Percentiles rank a stretch among this genome's conserved stretches.
Conservation (phyloP, 2,113 vertebrate genomes). For the Corythornis vintsioides region DNA sequence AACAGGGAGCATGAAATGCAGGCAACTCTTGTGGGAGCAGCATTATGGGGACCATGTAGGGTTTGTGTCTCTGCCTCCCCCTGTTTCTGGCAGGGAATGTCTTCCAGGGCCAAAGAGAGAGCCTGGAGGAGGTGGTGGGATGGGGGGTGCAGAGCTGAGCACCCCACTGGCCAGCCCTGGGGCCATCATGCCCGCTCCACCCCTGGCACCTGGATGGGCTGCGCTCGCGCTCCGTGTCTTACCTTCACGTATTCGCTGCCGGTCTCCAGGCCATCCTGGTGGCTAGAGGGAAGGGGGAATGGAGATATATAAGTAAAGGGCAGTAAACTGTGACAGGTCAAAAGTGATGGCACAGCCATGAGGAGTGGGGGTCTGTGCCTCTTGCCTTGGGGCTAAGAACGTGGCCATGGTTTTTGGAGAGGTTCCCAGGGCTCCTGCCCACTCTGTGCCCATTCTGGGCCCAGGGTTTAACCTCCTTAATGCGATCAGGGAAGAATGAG, state of each 20-base stretch:
- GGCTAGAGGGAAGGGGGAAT: constrained; percentile 54
- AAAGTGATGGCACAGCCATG: accelerated
- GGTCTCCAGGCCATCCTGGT: constrained; percentile 60
- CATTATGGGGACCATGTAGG: accelerated
- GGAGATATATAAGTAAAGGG: neutral
- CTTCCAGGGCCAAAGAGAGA: neutral
- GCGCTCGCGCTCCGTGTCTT: neutral
- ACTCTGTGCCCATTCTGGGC: accelerated
- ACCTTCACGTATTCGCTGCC: constrained; percentile 82
- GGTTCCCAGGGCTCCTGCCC: neutral
- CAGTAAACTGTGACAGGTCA: neutral
- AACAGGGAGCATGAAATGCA: neutral
- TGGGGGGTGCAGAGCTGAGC: neutral
- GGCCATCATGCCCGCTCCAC: neutral
- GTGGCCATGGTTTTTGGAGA: neutral
- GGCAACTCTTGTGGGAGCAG: neutral
- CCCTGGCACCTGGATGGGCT: neutral
- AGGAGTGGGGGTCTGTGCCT: neutral
- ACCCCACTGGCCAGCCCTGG: neutral
- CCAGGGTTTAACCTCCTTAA: constrained; percentile 34
- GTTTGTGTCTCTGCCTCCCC: neutral
- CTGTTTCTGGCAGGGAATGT: neutral
- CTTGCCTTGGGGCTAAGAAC: neutral
- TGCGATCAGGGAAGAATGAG: constrained; percentile 37
- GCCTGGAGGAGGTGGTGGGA: neutral